Evolutionary conservation across 1,140 invertebrate species (phyloP).

Genomic region (Trichogramma pretiosum): DNA sequence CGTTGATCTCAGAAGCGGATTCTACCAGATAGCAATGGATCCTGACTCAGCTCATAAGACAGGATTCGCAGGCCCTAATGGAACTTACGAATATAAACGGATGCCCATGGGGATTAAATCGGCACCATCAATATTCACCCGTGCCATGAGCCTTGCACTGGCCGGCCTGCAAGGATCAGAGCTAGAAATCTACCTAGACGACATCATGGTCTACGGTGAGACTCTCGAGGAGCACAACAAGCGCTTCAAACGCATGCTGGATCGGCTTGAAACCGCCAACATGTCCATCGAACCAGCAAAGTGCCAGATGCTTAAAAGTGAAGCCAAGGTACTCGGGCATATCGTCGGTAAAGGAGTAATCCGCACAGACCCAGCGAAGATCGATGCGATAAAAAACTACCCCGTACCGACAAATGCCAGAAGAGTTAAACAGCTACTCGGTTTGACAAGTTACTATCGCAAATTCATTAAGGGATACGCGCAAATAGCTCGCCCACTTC

Average conservation of each 20-base stretch:
- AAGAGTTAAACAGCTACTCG: not conserved
- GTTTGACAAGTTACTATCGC: slow-evolving; percentile 16
- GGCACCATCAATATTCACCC: not conserved
- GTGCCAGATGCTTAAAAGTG: not conserved
- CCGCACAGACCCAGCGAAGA: not conserved
- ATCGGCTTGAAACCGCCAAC: not conserved
- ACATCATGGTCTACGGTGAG: not conserved
- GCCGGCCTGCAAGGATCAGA: not conserved
- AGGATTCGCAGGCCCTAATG: not conserved
- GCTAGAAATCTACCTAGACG: not conserved
- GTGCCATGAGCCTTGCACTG: not conserved
- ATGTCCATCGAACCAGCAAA: not conserved
- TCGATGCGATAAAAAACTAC: not conserved
- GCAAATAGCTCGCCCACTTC: not conserved
- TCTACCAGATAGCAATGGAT: not conserved
- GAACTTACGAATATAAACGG: not conserved
- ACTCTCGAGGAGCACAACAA: not conserved
- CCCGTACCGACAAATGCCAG: not conserved
- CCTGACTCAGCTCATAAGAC: not conserved
- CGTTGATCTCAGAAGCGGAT: not conserved
- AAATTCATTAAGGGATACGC: slow-evolving; percentile 13
- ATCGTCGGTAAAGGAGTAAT: not conserved
- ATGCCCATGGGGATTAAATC: not conserved
- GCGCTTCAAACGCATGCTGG: not conserved
- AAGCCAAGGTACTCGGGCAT: not conserved